Evolutionary conservation across 2,797 vertebrate genomes (phyloP), one percentile per base, ranked within the genome.

Genomic region (Podarcis lilfordi): DNA sequence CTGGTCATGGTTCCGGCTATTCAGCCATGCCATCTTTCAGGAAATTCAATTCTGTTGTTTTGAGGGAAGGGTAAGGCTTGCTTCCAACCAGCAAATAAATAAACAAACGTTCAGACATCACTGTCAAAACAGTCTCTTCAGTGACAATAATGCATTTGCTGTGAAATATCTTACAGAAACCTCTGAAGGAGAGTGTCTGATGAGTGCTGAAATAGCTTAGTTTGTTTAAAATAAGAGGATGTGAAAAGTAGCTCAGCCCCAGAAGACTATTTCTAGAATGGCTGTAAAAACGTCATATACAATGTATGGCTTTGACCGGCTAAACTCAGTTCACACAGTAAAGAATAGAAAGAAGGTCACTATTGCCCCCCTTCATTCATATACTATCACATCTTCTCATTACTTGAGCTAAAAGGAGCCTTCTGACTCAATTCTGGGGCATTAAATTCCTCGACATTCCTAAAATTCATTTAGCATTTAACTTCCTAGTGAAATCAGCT

Each of bases 241-340:
- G 84, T 50, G 0, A 35, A 61, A 80, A 86, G 0, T 2, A 50
- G n/a, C 61, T 43, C 9, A 72, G 9, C 1, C 0, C 8, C 71
- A 21, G 9, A 80, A 10, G 1, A 37, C n/a, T 89, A 66, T 68
- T 92, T 91, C 5, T 27, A 59, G 90, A 89, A 84, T 0, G 4
- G 0, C 1, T 23, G 17, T 79, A 2, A 50, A 66, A 13, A 88
- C 55, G 11, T 8, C n/a, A 72, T 66, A 23, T 15, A 89, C 90
- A 87, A 88, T 77, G 1, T 29, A 77, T 84, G n/a, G 50, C 10
- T 80, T 50, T 25, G 15, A 88, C 43, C 59, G 72, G 23, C 10
- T 50, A 89, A 85, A 61, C n/a, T 90, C 8, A 13, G 2, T 7
- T 37, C 8, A 15, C 11, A 13, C 1, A 2, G 9, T 59, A 4